Evolutionary conservation across 2,888 invertebrate species (phyloP).

Genomic region (Microchrysa polita): DNA sequence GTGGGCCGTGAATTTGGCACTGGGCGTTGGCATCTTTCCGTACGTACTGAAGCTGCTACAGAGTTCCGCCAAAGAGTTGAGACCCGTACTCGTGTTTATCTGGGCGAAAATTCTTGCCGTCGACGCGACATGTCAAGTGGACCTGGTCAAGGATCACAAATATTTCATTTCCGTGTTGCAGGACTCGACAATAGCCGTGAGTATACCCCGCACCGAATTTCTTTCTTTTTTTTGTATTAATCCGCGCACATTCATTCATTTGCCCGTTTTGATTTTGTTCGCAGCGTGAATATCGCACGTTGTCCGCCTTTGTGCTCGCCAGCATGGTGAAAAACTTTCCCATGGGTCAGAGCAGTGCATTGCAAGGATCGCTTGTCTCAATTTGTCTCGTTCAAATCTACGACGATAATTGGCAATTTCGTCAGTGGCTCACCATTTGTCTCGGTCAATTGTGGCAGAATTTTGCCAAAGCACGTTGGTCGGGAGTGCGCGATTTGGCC

Average conservation of each 20-base stretch:
- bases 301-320: constrained; percentile 95
- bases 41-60: constrained; percentile 97
- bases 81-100: constrained; percentile 94
- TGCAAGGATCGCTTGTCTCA: constrained; percentile 89
- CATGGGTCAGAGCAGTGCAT: constrained; percentile 88
- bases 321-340: constrained; percentile 91
- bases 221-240: background rate
- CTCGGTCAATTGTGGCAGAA: constrained; percentile 91
- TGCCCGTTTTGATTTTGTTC: no score
- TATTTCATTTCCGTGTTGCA: constrained; percentile 93
- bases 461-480: constrained; percentile 90
- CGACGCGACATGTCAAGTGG: constrained; percentile 94
- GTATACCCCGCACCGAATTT: constrained; percentile 53
- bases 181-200: constrained; percentile 84
- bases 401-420: constrained; percentile 73
- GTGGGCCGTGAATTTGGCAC: constrained; percentile 94
- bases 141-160: constrained; percentile 94
- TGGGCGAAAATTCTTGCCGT: constrained; percentile 99
- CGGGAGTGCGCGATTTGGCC: constrained; percentile 94
- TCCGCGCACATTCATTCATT: background rate
- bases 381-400: constrained; percentile 90
- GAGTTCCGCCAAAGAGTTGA: constrained; percentile 90
- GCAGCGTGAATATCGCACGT: constrained; percentile 84
- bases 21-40: constrained; percentile 98
- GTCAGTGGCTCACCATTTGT: constrained; percentile 92